Conservation (phyloP, 2,888 invertebrate genomes). For the Pecten maximus region DNA sequence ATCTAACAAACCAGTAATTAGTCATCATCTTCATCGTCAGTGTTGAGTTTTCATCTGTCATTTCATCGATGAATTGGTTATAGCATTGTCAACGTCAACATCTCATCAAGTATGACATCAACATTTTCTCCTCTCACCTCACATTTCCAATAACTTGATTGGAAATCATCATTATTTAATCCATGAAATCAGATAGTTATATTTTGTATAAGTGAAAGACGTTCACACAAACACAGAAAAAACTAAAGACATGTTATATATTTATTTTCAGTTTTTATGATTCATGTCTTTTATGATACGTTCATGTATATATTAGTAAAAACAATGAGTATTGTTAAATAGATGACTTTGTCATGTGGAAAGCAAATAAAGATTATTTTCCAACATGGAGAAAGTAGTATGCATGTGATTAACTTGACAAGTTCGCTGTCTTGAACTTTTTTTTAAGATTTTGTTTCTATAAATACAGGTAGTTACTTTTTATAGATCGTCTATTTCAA, state of each 20-base stretch:
- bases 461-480: neutral
- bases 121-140: neutral
- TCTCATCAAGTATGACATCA: neutral
- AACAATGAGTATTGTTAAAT: neutral
- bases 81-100: neutral
- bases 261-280: slow-evolving; percentile 14
- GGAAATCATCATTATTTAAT: neutral
- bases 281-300: slow-evolving; percentile 3
- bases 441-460: neutral
- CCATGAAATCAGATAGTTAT: slow-evolving; percentile 10
- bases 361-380: neutral
- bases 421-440: neutral
- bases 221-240: slow-evolving; percentile 7
- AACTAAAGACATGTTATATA: neutral
- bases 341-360: neutral
- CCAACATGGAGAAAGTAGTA: neutral
- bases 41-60: neutral
- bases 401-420: neutral
- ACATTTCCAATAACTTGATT: neutral
- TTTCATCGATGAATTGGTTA: no score
- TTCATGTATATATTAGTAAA: slow-evolving; percentile 1
- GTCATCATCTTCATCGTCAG: neutral
- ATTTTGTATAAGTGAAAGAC: slow-evolving; percentile 1
- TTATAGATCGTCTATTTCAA: neutral
- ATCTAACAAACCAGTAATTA: no score